Conservation (phyloP, 2,797 vertebrate species). For the Myripristis jacobus region DNA sequence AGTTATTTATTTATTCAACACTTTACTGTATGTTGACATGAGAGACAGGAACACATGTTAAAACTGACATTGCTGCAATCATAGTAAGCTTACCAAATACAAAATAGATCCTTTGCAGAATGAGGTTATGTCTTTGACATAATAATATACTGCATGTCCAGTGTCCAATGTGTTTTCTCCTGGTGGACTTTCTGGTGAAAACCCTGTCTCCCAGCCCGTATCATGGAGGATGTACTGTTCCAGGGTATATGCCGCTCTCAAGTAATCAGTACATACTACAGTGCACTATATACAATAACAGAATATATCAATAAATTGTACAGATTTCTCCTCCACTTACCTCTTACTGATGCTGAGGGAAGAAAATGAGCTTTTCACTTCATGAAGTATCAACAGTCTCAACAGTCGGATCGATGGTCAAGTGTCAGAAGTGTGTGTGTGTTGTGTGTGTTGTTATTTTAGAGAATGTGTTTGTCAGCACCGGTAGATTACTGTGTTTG, state of each 20-base stretch:
- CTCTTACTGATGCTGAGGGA: constrained; percentile 19
- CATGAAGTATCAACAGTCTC: constrained; percentile 55
- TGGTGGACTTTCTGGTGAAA: neutral
- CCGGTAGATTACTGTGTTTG: too few relatives aligned
- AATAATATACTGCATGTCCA: neutral
- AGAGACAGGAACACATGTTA: too few relatives aligned
- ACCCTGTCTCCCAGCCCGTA: neutral
- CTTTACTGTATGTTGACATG: too few relatives aligned
- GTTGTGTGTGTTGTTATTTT: neutral
- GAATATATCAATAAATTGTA: constrained; percentile 35
- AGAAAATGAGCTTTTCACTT: constrained; percentile 44
- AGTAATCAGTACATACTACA: constrained; percentile 1
- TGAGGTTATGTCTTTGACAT: neutral
- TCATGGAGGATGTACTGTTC: neutral
- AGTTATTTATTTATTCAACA: too few relatives aligned
- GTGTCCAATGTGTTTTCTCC: neutral
- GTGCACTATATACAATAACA: neutral
- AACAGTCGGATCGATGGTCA: constrained; percentile 41
- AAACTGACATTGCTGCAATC: too few relatives aligned
- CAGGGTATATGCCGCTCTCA: neutral
- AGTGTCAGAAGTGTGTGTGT: constrained; percentile 33
- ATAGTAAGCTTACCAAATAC: too few relatives aligned
- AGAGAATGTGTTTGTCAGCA: too few relatives aligned
- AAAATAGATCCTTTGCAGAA: too few relatives aligned
- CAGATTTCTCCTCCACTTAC: constrained; percentile 15